These are phyloP conservation scores for Monopterus albus DNA, from an alignment of 2,113 vertebrate species.

Conservation along the genomic window DNA sequence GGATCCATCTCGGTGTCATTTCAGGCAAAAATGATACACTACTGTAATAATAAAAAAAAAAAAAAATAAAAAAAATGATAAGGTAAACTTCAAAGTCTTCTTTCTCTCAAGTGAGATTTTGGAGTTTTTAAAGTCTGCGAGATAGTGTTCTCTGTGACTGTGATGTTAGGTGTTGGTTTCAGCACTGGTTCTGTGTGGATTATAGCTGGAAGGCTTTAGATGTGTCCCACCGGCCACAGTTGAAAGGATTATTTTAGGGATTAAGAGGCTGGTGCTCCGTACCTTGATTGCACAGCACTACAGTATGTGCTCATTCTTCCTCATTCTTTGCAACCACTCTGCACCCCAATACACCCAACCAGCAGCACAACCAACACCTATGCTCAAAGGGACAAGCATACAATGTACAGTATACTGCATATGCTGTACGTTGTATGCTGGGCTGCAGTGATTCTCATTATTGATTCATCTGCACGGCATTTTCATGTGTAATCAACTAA, in stretches of 20 bases:
- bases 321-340: constrained; percentile 28
- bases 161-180: constrained; percentile 61
- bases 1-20: background rate
- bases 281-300: constrained; percentile 62
- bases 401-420: too few species aligned
- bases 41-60: background rate
- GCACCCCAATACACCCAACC: constrained; percentile 20
- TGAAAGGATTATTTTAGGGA: constrained; percentile 79
- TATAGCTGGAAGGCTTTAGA: constrained; percentile 71
- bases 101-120: constrained; percentile 13
- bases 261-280: constrained; percentile 74
- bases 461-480: too few species aligned
- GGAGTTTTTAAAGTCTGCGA: constrained; percentile 8
- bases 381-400: background rate
- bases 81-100: background rate
- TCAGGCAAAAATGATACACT: constrained; percentile 3
- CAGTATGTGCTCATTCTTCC: constrained; percentile 61
- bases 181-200: constrained; percentile 63
- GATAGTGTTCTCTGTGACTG: constrained; percentile 16
- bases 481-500: too few species aligned
- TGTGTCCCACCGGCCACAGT: constrained; percentile 72
- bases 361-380: constrained; percentile 14
- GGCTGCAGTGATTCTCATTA: too few species aligned
- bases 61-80: background rate
- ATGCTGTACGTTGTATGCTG: too few species aligned